Evolutionary conservation across 2,797 vertebrate genomes (phyloP), one percentile per base, ranked within the genome.

Genomic region (Pangasius krempfi): DNA sequence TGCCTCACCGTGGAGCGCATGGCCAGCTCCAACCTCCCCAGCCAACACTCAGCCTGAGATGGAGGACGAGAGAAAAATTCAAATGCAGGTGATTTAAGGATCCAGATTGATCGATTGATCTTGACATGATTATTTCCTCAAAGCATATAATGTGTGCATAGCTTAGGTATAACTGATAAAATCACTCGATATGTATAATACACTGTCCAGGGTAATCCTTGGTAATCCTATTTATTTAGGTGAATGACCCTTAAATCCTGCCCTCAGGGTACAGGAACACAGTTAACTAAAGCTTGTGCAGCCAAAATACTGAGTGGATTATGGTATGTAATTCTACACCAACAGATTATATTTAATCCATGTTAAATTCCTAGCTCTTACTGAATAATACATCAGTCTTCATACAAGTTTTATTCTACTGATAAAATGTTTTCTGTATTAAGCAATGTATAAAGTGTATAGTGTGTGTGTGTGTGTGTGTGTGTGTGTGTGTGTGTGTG

Each of bases 1-100:
- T 95, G 94, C 79, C 90, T 94, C 0, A 96, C 95, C 3, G 93
- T 95, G 66, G 91, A 87, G 73, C 94, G 94, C 93, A 96, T 96
- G 75, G 92, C 91, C 90, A 75, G 89, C 94, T 97, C 94, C 60
- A 97, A 93, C 33, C 93, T 89, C 6, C 90, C 90, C 89, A 97
- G 87, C 96, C 91, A 95, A 87, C 94, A 94, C 93, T 97, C 95
- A 33, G 94, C 94, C 95, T 93, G 80, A 66, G 4, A 22, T 66
- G 86, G 62, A 86, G 87, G 70, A 86, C 13, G 47, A 37, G 30
- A 40, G 22, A 47, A 4, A 8, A 56, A 66, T 37, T 3, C 18
- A 20, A 80, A 79, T 8, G 27, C 10, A 22, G 20, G 16, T 5
- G 27, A 78, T 37, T 37, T 44, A 8, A n/a, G n/a, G n/a, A n/a